Conservation (phyloP, 1,140 invertebrate species). For the Eriocheir sinensis region DNA sequence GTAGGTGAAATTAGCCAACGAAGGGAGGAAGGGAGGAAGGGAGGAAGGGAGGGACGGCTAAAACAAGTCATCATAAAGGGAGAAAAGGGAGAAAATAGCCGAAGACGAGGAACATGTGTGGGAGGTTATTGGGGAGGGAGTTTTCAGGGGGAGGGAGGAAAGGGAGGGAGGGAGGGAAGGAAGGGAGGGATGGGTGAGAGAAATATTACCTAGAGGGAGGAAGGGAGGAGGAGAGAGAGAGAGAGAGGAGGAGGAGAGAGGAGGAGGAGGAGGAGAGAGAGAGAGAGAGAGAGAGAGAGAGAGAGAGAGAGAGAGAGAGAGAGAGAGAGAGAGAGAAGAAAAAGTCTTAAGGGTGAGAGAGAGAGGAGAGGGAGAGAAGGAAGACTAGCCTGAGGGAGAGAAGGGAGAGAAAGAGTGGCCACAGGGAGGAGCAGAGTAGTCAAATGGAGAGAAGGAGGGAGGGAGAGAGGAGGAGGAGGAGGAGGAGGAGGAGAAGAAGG, state of each 20-base stretch:
- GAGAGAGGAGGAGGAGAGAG: background rate
- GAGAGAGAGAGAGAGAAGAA: background rate
- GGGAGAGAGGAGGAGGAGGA: too few relatives aligned
- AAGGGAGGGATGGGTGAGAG: background rate
- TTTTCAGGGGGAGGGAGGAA: background rate
- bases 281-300: background rate
- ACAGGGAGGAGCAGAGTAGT: background rate
- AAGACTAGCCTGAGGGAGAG: too few relatives aligned
- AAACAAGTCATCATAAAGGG: conserved; percentile 12
- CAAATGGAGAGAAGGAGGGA: background rate
- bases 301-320: background rate
- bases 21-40: background rate
- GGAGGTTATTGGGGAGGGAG: conserved; percentile 2
- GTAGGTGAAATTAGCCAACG: background rate
- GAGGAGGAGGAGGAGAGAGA: too few relatives aligned
- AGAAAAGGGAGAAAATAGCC: conserved; percentile 23
- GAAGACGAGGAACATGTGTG: background rate
- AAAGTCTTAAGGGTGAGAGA: background rate
- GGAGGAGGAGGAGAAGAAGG: too few relatives aligned
- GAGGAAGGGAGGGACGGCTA: background rate
- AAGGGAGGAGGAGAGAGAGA: background rate
- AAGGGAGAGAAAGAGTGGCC: background rate
- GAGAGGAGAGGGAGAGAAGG: too few relatives aligned
- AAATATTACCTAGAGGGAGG: background rate
- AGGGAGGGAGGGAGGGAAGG: background rate